phyloP scores from a whole-genome alignment of 64 coral and sea anemone species.

The Hydrozoanthus tunicans region DNA sequence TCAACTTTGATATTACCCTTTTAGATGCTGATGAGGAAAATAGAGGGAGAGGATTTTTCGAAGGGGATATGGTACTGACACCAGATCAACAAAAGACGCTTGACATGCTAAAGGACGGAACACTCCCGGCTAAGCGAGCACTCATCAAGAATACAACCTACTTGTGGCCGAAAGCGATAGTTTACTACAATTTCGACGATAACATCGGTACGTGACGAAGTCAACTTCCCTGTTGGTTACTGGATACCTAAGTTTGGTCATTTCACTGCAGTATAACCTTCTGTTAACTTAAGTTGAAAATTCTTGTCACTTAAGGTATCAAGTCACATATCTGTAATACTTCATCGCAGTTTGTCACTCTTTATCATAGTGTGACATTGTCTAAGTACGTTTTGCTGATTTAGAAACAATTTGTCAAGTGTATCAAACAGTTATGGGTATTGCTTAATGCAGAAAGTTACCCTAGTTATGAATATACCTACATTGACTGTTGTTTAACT shows the following conservation, averaged over 20 bases:
- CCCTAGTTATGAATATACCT: no score
- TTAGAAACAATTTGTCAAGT: no score
- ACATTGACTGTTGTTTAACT: no score
- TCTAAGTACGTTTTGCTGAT: no score
- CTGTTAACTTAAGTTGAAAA: not conserved
- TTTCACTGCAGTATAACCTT: not conserved
- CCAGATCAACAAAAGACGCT: slow-evolving; percentile 49
- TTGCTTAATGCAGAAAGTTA: no score
- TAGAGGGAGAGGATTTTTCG: slow-evolving; percentile 51
- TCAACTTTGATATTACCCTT: not conserved
- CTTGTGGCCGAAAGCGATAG: slow-evolving; percentile 73
- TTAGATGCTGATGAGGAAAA: slow-evolving; percentile 59
- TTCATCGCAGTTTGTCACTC: no score
- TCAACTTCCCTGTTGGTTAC: not conserved
- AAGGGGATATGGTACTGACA: slow-evolving; percentile 64
- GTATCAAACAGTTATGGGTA: no score
- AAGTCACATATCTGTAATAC: no score
- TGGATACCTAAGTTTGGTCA: not conserved
- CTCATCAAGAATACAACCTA: slow-evolving; percentile 82
- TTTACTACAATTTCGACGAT: slow-evolving; percentile 73
- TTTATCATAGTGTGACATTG: no score
- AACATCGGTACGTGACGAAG: slow-evolving; percentile 68
- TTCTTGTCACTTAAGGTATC: not conserved
- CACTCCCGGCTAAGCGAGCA: slow-evolving; percentile 40
- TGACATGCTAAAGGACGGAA: slow-evolving; percentile 50